Evolutionary conservation across 1,140 invertebrate genomes (phyloP).

Genomic region (Apis laboriosa): DNA sequence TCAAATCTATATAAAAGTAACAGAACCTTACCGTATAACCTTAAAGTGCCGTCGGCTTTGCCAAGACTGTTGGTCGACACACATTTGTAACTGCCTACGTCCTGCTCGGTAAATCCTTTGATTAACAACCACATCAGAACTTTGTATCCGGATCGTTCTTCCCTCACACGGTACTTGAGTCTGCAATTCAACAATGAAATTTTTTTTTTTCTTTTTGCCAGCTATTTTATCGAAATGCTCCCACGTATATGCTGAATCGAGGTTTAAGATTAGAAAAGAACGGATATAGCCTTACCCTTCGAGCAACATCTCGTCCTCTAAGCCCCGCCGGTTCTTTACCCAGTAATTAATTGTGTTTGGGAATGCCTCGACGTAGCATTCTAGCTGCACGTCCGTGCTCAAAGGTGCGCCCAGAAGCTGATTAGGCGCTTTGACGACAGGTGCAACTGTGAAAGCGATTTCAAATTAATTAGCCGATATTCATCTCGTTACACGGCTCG

Average conservation of each 20-base stretch:
- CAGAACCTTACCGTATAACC: slow-evolving; percentile 90
- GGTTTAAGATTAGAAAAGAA: not conserved
- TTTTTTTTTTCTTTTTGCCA: not conserved
- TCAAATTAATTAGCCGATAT: slow-evolving; percentile 41
- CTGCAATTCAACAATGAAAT: slow-evolving; percentile 79
- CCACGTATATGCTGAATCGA: too few species aligned
- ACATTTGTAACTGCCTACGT: slow-evolving; percentile 95
- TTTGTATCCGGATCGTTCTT: slow-evolving; percentile 90
- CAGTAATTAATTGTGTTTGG: slow-evolving; percentile 93
- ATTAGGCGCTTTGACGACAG: slow-evolving; percentile 90
- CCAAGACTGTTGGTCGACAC: slow-evolving; percentile 94
- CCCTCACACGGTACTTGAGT: slow-evolving; percentile 90
- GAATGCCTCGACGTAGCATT: slow-evolving; percentile 91
- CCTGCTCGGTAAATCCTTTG: slow-evolving; percentile 87
- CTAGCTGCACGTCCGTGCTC: slow-evolving; percentile 89
- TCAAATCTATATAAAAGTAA: not conserved
- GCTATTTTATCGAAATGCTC: too few species aligned
- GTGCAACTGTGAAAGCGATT: slow-evolving; percentile 84
- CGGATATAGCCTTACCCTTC: slow-evolving; percentile 84
- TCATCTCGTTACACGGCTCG: slow-evolving; percentile 30
- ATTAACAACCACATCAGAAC: slow-evolving; percentile 92
- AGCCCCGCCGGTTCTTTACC: slow-evolving; percentile 84
- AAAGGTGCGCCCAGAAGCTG: slow-evolving; percentile 91
- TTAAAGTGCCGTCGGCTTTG: slow-evolving; percentile 90
- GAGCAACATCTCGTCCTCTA: slow-evolving; percentile 87